phyloP scores from a whole-genome alignment of 2,113 vertebrate species.

The Mungos mungo region DNA sequence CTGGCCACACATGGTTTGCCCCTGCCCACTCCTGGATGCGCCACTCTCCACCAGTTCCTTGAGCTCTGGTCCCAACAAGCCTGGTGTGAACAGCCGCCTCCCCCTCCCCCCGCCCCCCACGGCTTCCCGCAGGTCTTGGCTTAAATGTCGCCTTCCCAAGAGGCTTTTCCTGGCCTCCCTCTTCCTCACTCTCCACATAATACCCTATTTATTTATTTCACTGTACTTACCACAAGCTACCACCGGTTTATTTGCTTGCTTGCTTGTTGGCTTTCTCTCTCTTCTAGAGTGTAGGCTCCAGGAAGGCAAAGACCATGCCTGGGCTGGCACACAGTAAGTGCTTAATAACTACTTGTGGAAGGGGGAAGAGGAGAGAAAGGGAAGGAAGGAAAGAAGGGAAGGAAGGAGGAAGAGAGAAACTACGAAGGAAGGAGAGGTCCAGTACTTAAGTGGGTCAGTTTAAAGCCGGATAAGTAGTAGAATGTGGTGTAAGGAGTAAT shows the following conservation, averaged over 20 bases:
- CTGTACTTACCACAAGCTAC: not conserved
- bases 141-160: not conserved
- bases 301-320: not conserved
- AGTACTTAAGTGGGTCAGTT: not conserved
- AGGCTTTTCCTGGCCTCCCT: not conserved
- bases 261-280: not conserved
- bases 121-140: not conserved
- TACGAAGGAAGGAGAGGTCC: not conserved
- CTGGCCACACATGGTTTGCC: not conserved
- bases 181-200: not conserved
- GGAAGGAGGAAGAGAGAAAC: not conserved
- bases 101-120: rapidly evolving
- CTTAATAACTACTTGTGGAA: not conserved
- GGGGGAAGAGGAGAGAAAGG: not conserved
- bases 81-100: not conserved
- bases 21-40: not conserved
- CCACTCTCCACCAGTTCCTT: not conserved
- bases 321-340: not conserved
- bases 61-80: not conserved
- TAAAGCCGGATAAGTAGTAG: not conserved
- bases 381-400: not conserved
- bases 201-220: not conserved
- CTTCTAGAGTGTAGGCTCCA: not conserved
- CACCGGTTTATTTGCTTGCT: not conserved
- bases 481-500: not conserved